Base-by-base conservation (phyloP, 1,140 invertebrate genomes). In the Drosophila neocordata region DNA sequence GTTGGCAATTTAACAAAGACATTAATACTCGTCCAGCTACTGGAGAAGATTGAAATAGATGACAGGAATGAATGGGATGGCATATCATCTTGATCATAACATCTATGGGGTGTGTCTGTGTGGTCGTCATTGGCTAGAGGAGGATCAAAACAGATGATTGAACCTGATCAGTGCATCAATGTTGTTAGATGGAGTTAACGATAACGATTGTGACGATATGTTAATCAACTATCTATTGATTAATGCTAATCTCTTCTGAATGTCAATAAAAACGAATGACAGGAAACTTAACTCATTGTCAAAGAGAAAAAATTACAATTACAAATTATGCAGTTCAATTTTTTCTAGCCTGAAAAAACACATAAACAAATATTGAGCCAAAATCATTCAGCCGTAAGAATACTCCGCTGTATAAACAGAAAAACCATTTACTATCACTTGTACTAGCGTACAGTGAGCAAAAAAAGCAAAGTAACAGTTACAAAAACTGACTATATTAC, bases 361-460 rank as follows among this genome's bases (percentile, higher is more conserved):
- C 65, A 65, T 37, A 88, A 65, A 79, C 65, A 88, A 88, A 88
- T 83, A 88, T 88, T 88, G 79, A 63, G 61, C 58, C 65, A 69
- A 76, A 88, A 82, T 88, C 83, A 79, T 57, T 83, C 83, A 77
- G 76, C 83, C 88, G 83, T 88, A 73, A 88, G 79, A 78, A 88
- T 79, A 79, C 78, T 75, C 77, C 75, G 75, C 68, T 75, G 67
- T 65, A 87, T 87, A 87, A 73, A 87, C 62, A 81, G 67, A 70
- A 56, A 64, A 34, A 65, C 15, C 27, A 3, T 31, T 31, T 31
- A 31, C 4, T 31, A 31, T 31, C 4, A 31, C 11, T 13, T 24
- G 56, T 61, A 48, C 15, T 11, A 6, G 27, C 27, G 22, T 31
- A 65, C 74, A 82, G 74, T 70, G 79, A 55, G 69, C 60, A 56